Conservation (phyloP, 2,797 vertebrate genomes). For the Meriones psammophilus region DNA sequence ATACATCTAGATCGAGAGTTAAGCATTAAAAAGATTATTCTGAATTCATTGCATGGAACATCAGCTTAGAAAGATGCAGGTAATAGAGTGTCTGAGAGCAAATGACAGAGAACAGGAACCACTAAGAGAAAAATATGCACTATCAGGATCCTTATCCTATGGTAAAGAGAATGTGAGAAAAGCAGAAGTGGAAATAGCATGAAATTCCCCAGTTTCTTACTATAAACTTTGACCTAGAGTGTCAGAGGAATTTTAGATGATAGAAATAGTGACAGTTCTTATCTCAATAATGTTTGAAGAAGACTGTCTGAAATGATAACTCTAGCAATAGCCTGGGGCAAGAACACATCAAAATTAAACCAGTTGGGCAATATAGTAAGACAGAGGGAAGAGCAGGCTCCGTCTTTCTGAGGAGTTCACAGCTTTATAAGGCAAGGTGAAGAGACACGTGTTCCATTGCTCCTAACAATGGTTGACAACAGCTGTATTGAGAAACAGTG, state of each 20-base stretch:
- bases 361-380: background rate
- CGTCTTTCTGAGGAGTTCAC: background rate
- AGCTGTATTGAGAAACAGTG: background rate
- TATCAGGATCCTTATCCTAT: background rate
- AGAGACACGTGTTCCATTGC: background rate
- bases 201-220: background rate
- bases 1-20: background rate
- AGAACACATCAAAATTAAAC: background rate
- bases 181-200: background rate
- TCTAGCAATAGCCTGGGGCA: background rate
- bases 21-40: background rate
- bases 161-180: background rate
- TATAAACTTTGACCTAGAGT: background rate
- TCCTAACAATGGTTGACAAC: background rate
- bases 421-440: background rate
- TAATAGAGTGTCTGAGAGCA: background rate
- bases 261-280: background rate
- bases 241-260: background rate
- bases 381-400: background rate
- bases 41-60: background rate
- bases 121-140: background rate
- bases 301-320: background rate
- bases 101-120: background rate
- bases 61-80: background rate
- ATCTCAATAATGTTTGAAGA: background rate